Evolutionary conservation across 2,113 vertebrate genomes (phyloP), one percentile per base, ranked within the genome.

Genomic region (Dromaius novaehollandiae): DNA sequence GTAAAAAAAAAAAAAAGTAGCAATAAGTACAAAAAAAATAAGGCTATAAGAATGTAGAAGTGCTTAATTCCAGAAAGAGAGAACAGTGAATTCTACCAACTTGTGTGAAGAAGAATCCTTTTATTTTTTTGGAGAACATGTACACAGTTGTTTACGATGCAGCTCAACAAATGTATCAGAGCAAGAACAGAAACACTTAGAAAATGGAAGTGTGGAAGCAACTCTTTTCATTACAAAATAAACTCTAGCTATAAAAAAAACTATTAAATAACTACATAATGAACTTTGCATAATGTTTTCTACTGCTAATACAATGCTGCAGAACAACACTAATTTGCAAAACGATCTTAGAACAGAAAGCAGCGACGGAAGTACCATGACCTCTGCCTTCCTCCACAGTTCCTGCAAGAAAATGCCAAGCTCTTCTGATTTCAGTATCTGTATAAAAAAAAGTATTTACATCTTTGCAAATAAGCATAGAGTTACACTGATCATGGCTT

Each of bases 401-500:
- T 79, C 76, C 74, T 81, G 48, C 53, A 88, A 96, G 76, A 64
- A 97, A 95, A 88, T 32, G 85, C 82, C 87, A 95, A 91, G 66
- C 71, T 89, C 85, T 95, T 94, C 71, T 94, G 48, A 86, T 90
- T 86, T 88, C 88, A 91, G 80, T 94, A 91, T 96, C 90, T 96
- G 96, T 96, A 97, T 96, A 96, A 95, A 96, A 64, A 96, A 94
- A 91, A 86, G 3, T 96, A 96, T 97, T 97, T 97, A 96, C 96
- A 96, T 66, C 95, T 77, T 96, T 86, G 82, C 82, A 94, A 96
- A 96, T 89, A 96, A 94, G 93, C 88, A 85, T 58, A 95, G 87
- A 93, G n/a, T 93, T 94, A 69, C 66, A 96, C 70, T 95, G 95
- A 95, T 96, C 89, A 91, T 19, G n/a, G 78, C 75, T 96, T 95